Base-by-base conservation (phyloP, 2,797 vertebrate genomes). In the Morelia viridis region DNA sequence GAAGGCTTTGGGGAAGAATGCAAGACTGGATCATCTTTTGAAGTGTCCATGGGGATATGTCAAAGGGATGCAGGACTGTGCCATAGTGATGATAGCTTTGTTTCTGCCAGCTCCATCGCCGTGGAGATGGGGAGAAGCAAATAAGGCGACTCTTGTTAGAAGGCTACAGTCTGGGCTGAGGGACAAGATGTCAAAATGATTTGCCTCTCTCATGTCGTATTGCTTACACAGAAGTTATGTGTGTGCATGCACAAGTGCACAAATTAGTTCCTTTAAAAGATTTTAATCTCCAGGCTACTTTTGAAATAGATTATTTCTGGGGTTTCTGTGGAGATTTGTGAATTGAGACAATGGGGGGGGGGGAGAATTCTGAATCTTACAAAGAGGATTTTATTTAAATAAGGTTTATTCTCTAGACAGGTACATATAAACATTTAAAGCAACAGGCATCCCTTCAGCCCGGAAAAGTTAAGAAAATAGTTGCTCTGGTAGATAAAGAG, bases 291-390 rank as follows among this genome's bases (percentile, higher is more conserved):
- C 56, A 61, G 8, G n/a, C 17, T 46, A n/a, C 2, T 90, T 84
- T 50, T 11, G 28, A 84, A 89, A 60, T 46, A 83, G 35, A 71
- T 53, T 46, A 19, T 31, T 90, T 53, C 56, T 88, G 7, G 53
- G 24, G 7, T 90, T 28, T 95, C 94, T 94, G 93, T 95, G 90
- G 58, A 35, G 91, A 94, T 93, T 57, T 95, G 91, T 96, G 80
- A 92, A 91, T 71, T 41, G 3, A 94, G 87, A 93, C 61, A 61
- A 95, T 94, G 19, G 35, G 19, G 22, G 46, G 35, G 35, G 71
- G 19, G 41, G 8, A 80, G 8, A 80, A 46, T 80, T 80, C 19
- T 76, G 68, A 76, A 71, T 15, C 31, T 71, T 41, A 24, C 35
- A 46, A 80, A 80, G 41, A 46, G 35, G 9, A 24, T 80, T 80